Base-by-base conservation (phyloP, 2,797 vertebrate species). In the Erpetoichthys calabaricus region DNA sequence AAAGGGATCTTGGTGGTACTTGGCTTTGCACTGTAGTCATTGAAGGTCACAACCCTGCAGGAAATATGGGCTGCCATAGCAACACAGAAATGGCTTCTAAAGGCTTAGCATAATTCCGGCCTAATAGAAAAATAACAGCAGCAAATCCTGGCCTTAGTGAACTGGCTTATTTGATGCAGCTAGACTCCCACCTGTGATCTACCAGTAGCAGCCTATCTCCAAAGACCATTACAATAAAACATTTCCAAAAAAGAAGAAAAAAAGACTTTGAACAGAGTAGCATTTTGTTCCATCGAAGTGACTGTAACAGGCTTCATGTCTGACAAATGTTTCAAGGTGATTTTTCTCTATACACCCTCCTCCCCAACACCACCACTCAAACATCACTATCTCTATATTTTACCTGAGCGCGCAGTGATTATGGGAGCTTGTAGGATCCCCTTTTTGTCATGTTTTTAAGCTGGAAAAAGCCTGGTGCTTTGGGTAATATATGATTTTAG, bases 111-210 rank as follows among this genome's bases (percentile, higher is more conserved):
- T 91, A 93, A 95, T 95, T 94, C 88, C 83, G 84, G 79, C 77
- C 86, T 91, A 94, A 92, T 90, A 92, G 90, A 95, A 95, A 92
- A 94, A 94, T 92, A 97, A 94, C 82, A 92, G 88, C 89, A 83
- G 80, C 87, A 93, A 93, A 94, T 95, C 89, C 89, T 73, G 73
- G 91, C 88, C 91, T 94, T 94, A 90, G 91, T 89, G 90, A 89
- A 89, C 77, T 83, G 80, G 84, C 76, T 92, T 91, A 91, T 91
- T 82, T 72, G 72, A 84, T 84, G 79, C 86, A 87, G 77, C 70
- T 81, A 86, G 85, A 81, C 56, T 72, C 86, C 89, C 90, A 95
- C 89, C 88, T 94, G 89, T 87, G 88, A 90, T 86, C 86, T 89
- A 80, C 83, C 83, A 63, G 60, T 72, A 82, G 80, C 80, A 80